Evolutionary conservation across 2,888 invertebrate species (phyloP), one percentile per base, ranked within the genome.

Genomic region (Troides helena): DNA sequence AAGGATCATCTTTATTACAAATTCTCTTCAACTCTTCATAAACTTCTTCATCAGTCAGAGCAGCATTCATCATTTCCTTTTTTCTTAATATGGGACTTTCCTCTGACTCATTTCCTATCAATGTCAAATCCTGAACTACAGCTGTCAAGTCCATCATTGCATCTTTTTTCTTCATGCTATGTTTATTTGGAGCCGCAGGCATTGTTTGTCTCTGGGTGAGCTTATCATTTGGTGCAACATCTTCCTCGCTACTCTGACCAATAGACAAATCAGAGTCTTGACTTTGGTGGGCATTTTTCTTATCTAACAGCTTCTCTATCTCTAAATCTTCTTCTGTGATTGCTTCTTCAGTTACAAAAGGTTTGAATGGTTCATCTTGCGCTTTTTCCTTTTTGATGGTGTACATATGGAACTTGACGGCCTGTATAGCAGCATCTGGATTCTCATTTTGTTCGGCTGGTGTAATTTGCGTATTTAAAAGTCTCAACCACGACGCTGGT

Each of bases 341-440:
- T 17, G 95, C 94, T 79, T 96, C 95, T 78, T 96, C 95, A 0
- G 97, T 97, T n/a, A 96, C 94, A 74, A 97, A 95, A 0, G 96
- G 96, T 81, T 97, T 97, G 80, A 96, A 96, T 6, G 94, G 94
- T 62, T 95, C 95, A 67, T 94, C 94, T 62, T 94, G 94, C 63
- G 95, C 95, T 77, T 96, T 96, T 80, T 97, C 96, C 78, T 97
- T 96, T 81, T 97, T 97, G 75, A 97, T 96, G 14, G 96, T 96
- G 88, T 97, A 97, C 84, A 97, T 97, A 84, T 98, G 98, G 83
- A 96, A 97, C 81, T 97, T 97, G 67, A 99, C 95, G 39, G 98
- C 99, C 82, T 97, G 97, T 69, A 98, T 95, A 1, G 98, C 98
- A 56, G 98, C 98, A 79, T 95, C 95, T 3, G 98, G 98, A 89